Evolutionary conservation across 2,797 vertebrate genomes (phyloP).

Genomic region (Oryzias sinensis): DNA sequence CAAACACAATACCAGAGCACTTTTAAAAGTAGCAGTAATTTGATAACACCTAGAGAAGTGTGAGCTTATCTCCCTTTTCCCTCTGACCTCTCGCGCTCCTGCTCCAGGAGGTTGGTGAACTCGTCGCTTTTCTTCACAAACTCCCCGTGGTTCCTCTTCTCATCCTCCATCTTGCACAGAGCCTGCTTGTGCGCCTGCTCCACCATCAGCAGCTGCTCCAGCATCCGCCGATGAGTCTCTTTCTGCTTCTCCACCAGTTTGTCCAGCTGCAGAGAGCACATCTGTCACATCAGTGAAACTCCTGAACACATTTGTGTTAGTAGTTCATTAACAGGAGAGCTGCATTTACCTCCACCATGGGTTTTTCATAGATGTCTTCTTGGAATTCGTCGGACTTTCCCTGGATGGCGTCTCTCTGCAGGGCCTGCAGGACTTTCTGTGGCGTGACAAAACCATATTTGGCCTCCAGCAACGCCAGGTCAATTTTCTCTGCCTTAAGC

Average conservation of each 20-base stretch:
- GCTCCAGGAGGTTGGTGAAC: conserved; percentile 92
- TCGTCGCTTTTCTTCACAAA: conserved; percentile 93
- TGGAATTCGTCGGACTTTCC: conserved; percentile 81
- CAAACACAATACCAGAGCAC: too few species aligned
- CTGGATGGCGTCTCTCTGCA: conserved; percentile 92
- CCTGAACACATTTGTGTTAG: too few species aligned
- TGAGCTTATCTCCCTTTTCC: too few species aligned
- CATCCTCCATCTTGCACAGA: conserved; percentile 86
- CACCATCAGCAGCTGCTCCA: conserved; percentile 91
- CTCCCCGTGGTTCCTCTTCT: conserved; percentile 91
- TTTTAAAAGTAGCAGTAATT: too few species aligned
- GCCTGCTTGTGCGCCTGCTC: conserved; percentile 92
- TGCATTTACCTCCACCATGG: conserved; percentile 89
- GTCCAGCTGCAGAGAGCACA: conserved; percentile 82
- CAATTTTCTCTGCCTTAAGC: conserved; percentile 94
- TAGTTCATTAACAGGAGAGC: too few species aligned
- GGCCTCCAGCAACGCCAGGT: conserved; percentile 91
- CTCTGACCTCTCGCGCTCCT: conserved; percentile 91
- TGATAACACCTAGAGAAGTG: too few species aligned
- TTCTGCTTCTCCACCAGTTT: conserved; percentile 91
- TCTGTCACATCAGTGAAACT: conserved; percentile 11
- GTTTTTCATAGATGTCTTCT: conserved; percentile 95
- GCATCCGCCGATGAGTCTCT: conserved; percentile 88
- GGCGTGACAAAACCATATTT: conserved; percentile 96
- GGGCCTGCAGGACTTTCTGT: conserved; percentile 90